Evolutionary conservation across 1,140 invertebrate species (phyloP), one percentile per base, ranked within the genome.

Genomic region (Neodiprion virginianus): DNA sequence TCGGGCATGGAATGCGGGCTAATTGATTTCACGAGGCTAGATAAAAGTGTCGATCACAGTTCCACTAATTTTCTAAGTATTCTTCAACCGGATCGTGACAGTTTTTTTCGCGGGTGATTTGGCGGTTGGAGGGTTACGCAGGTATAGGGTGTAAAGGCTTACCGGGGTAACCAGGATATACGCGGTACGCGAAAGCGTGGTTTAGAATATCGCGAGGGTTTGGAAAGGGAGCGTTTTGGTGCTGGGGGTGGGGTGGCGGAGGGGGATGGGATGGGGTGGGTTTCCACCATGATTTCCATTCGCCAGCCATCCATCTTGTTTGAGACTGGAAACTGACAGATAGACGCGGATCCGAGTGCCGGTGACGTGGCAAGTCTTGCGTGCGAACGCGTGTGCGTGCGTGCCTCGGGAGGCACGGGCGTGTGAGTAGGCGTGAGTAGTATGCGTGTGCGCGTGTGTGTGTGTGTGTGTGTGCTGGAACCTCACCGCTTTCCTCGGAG

Each of bases 241-340:
- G 75, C 47, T 28, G 12, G 17, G 77, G 75, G 69, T 71, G 71
- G 73, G 71, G 65, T 66, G 72, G 48, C 74, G 76, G 79, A 75
- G 77, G 77, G 75, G 74, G 65, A 69, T 61, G 72, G 73, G 76
- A 77, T 73, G 75, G 83, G 80, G 80, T 81, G 85, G 83, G 83
- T 87, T 88, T 86, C 83, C 86, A 87, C 86, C 86, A 87, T 88
- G 86, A 88, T 88, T 89, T 89, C 88, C 87, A 89, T 89, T 88
- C 87, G 85, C 87, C 83, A 85, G 87, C 87, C 86, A 89, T 89
- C 87, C 87, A 89, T 89, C 88, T 89, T 88, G 84, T 89, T 89
- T 89, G 87, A 88, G 87, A 88, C 86, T 88, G 88, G 88, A 87
- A 89, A 88, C 87, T 88, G 87, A 89, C 87, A 88, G 87, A 88